Conservation (phyloP, 2,797 vertebrate genomes). For the Rallus crepitans region DNA sequence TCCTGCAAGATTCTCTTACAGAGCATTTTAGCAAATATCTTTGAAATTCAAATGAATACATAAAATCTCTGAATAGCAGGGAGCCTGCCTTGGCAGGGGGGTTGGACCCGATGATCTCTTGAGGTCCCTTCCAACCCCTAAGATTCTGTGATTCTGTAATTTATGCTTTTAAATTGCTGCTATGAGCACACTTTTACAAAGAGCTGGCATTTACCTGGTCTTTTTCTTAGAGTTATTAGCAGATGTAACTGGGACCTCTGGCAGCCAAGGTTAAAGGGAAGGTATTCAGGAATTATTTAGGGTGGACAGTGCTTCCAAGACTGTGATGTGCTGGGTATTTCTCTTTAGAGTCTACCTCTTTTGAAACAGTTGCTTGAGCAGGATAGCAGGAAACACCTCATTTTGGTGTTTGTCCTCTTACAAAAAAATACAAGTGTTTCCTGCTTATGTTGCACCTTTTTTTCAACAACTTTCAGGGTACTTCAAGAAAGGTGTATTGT, state of each 20-base stretch:
- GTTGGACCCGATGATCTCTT: too few relatives aligned
- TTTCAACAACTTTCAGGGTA: background rate
- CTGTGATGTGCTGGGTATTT: background rate
- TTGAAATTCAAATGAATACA: background rate
- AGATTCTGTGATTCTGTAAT: too few relatives aligned
- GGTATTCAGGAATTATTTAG: background rate
- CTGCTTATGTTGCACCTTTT: background rate
- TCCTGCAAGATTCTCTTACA: background rate
- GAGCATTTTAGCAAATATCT: background rate
- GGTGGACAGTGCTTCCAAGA: background rate
- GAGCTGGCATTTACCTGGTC: background rate
- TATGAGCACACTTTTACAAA: background rate
- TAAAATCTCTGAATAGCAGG: background rate
- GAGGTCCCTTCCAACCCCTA: too few relatives aligned
- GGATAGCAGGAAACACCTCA: background rate
- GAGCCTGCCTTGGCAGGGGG: too few relatives aligned
- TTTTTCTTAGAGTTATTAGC: background rate
- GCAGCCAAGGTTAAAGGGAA: background rate
- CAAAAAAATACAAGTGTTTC: background rate
- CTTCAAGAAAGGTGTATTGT: background rate
- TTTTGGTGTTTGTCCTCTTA: background rate
- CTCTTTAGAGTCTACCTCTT: background rate
- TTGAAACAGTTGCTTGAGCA: background rate
- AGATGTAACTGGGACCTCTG: background rate
- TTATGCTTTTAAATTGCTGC: background rate